Conservation (phyloP, 2,888 invertebrate genomes). For the Chouioia cunea region DNA sequence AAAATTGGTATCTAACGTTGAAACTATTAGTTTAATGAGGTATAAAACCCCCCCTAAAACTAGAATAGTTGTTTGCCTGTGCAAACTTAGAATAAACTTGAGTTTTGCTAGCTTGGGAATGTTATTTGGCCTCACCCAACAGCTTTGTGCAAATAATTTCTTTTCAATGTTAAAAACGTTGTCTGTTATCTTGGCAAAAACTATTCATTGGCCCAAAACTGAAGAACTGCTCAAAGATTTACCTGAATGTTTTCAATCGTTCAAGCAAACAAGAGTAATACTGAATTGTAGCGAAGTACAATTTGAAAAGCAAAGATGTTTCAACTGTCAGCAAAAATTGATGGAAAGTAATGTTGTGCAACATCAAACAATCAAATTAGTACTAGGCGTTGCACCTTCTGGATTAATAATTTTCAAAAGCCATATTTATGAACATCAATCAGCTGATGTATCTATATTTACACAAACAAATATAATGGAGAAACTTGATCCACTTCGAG, state of each 20-base stretch:
- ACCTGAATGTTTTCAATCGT: conserved; percentile 30
- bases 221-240: conserved; percentile 35
- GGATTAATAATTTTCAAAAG: conserved; percentile 43
- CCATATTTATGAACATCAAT: conserved; percentile 10
- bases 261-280: conserved; percentile 36
- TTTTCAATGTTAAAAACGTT: conserved; percentile 17
- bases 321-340: conserved; percentile 8
- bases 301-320: conserved; percentile 38
- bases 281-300: conserved; percentile 32
- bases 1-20: conserved; percentile 2
- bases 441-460: conserved; percentile 15
- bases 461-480: conserved; percentile 29
- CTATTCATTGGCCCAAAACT: conserved; percentile 37
- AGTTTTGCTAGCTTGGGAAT: conserved; percentile 32
- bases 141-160: conserved; percentile 22
- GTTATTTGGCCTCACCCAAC: conserved; percentile 28
- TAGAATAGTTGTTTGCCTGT: conserved; percentile 36
- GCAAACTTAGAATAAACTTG: conserved; percentile 40
- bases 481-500: conserved; percentile 24
- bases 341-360: neutral
- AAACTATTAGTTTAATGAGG: conserved; percentile 7
- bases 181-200: conserved; percentile 22
- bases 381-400: conserved; percentile 39
- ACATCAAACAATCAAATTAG: conserved; percentile 19
- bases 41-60: conserved; percentile 5